Base-by-base conservation (phyloP, 2,113 vertebrate genomes). In the Seriola aureovittata region DNA sequence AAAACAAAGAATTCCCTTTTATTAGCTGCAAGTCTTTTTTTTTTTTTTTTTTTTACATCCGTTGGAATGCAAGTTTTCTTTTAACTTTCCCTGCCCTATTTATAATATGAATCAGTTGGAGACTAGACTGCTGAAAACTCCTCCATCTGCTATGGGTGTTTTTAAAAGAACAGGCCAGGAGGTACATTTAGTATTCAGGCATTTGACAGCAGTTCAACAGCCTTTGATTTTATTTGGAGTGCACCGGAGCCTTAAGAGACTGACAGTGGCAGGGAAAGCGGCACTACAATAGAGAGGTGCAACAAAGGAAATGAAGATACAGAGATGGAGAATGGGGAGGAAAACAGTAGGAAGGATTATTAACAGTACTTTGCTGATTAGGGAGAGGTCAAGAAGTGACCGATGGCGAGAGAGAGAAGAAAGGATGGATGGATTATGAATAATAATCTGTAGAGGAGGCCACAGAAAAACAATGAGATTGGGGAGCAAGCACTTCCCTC, bases 181-280 rank as follows among this genome's bases (percentile, higher is more conserved):
- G 34, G 63, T 67, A 23, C 36, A 29, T 3, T 80, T 17, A 54
- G 55, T 25, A 64, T 78, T 77, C 60, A 78, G 55, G 48, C 48
- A 44, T 86, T 60, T 57, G 75, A 70, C 74, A 81, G 75, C 44
- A 75, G 80, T 64, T 82, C 42, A 78, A 14, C 54, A 68, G 55
- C 32, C 65, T 82, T 48, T 60, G 42, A 71, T 67, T 76, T 74
- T 50, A 63, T 70, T 81, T 50, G 19, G 50, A 63, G 44, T 48
- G 42, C 6, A 60, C 59, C 60, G 13, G 50, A 70, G 69, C 57
- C 36, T 77, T 32, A 32, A 76, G 71, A 75, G 69, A 58, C 60
- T 36, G 65, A 25, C 44, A 42, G 23, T 16, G 29, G 57, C 70
- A 36, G 38, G 42, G 65, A 78, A 25, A 59, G 34, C 44, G 44